A percentile compares a stretch with the other conserved stretches of the same genome.
phyloP scores from a whole-genome alignment of 2,888 invertebrate species.

The Drosophila siamana region DNA sequence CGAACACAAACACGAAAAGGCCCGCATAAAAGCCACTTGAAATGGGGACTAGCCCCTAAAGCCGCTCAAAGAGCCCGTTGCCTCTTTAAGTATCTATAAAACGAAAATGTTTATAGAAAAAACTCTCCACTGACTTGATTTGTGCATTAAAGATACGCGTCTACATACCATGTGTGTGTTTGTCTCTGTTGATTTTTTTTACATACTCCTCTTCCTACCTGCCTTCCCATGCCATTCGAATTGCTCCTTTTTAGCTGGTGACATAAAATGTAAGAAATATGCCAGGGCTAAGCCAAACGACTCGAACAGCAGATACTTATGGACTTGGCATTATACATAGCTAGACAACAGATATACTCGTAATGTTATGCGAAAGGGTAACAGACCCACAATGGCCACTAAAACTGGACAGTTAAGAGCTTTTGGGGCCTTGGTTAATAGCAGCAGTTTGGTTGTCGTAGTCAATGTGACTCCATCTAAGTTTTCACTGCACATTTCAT shows the following conservation, averaged over 20 bases:
- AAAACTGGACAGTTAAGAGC: constrained; percentile 69
- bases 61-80: constrained; percentile 35
- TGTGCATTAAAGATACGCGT: constrained; percentile 75
- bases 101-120: constrained; percentile 81
- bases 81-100: constrained; percentile 80
- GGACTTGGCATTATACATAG: no score
- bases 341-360: constrained; percentile 42
- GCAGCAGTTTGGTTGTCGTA: constrained; percentile 15
- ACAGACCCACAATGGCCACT: constrained; percentile 65
- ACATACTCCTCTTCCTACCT: constrained; percentile 47
- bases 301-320: constrained; percentile 56
- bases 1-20: constrained; percentile 8
- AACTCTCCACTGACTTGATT: constrained; percentile 75
- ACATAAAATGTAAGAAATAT: constrained; percentile 64
- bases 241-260: constrained; percentile 34
- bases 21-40: constrained; percentile 75
- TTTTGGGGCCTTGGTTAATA: constrained; percentile 36
- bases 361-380: constrained; percentile 73
- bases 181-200: constrained; percentile 25
- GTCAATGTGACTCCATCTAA: constrained; percentile 23
- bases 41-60: constrained; percentile 53
- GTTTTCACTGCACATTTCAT: constrained; percentile 40
- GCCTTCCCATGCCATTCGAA: constrained; percentile 33
- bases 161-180: background rate
- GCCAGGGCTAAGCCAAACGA: constrained; percentile 25